A percentile compares a stretch with the other conserved stretches of the same genome.
phyloP scores from a whole-genome alignment of 2,797 vertebrate species.

The Remorina albescens region DNA sequence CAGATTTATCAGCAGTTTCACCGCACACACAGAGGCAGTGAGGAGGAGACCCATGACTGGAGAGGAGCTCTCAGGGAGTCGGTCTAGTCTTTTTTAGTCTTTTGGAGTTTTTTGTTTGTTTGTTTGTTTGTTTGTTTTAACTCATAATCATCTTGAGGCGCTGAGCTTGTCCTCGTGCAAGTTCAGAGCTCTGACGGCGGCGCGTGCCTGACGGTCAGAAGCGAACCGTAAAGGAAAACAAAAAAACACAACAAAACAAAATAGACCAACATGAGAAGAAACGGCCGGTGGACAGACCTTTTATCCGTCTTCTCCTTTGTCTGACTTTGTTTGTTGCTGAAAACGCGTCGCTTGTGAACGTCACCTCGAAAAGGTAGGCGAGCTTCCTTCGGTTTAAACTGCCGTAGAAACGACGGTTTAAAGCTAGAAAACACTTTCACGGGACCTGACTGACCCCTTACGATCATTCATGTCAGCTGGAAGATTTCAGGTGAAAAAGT shows the following conservation, averaged over 20 bases:
- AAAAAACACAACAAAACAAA: too few species aligned
- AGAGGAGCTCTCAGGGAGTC: conserved; percentile 13
- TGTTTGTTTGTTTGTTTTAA: too few species aligned
- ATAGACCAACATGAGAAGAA: conserved; percentile 19
- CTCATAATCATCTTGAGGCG: neutral
- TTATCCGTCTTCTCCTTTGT: neutral
- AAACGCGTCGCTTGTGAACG: conserved; percentile 40
- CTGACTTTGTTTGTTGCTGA: neutral
- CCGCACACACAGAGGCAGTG: neutral
- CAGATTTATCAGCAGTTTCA: conserved; percentile 49
- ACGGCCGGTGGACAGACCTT: neutral
- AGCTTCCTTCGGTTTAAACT: neutral
- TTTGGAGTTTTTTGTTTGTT: too few species aligned
- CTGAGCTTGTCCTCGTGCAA: neutral
- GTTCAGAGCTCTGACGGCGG: neutral
- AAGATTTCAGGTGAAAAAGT: neutral
- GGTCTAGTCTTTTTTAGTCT: too few species aligned
- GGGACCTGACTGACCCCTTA: neutral
- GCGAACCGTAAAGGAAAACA: neutral
- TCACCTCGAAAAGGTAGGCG: conserved; percentile 65
- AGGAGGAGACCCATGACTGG: conserved; percentile 42
- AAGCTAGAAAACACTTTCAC: neutral
- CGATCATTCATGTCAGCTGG: neutral
- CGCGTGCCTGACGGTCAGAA: conserved; percentile 14
- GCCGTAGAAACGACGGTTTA: neutral